These are phyloP conservation scores for Chymomyza amoena DNA, from an alignment of 2,888 invertebrate genomes.

Conservation along the genomic window DNA sequence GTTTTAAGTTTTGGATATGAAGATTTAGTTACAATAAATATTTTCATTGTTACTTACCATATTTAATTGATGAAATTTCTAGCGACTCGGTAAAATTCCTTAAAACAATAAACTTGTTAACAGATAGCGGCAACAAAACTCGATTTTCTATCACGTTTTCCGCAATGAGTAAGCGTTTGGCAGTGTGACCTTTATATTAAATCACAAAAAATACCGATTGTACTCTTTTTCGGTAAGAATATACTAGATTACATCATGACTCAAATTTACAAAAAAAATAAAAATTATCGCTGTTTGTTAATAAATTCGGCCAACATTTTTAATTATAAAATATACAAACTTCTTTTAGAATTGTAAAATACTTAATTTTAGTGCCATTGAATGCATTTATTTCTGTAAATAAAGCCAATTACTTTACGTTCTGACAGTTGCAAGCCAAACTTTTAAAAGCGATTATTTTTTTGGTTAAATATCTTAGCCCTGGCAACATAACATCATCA, in stretches of 20 bases:
- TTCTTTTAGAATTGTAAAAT: too few relatives aligned
- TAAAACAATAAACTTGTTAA: slow-evolving; percentile 58
- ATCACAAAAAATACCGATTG: not conserved
- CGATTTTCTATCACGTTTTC: slow-evolving; percentile 61
- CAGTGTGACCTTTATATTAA: slow-evolving; percentile 14
- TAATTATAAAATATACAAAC: too few relatives aligned
- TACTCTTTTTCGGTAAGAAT: not conserved
- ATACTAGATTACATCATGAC: not conserved
- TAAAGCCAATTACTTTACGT: too few relatives aligned
- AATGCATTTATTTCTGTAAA: too few relatives aligned
- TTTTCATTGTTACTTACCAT: slow-evolving; percentile 70
- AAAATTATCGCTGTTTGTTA: too few relatives aligned
- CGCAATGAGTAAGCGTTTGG: slow-evolving; percentile 56
- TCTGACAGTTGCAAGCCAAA: too few relatives aligned
- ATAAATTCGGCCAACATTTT: too few relatives aligned
- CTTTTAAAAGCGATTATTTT: too few relatives aligned
- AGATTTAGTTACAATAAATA: slow-evolving; percentile 4
- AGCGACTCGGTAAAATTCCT: slow-evolving; percentile 30
- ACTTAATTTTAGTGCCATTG: too few relatives aligned
- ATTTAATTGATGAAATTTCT: slow-evolving; percentile 55
- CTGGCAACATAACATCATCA: too few relatives aligned
- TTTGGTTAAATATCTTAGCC: too few relatives aligned
- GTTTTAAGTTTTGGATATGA: not conserved
- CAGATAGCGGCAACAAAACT: slow-evolving; percentile 60
- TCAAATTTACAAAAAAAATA: too few relatives aligned